These are phyloP conservation scores for Chalcis sispes DNA, from an alignment of 2,888 invertebrate genomes.

Conservation along the genomic window DNA sequence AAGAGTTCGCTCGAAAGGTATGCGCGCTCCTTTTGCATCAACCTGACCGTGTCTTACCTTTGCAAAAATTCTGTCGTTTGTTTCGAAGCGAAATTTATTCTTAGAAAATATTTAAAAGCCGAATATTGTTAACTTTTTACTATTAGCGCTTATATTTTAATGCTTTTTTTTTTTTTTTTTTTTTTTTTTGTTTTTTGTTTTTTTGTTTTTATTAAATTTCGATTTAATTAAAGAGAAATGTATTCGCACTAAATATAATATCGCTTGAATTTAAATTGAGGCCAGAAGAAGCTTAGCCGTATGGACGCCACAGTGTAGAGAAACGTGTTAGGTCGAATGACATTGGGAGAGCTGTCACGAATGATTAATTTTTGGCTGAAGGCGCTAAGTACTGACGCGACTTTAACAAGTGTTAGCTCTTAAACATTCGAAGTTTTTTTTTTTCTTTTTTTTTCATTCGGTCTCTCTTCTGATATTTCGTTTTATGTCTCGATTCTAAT, in stretches of 20 bases:
- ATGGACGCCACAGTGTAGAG: conserved; percentile 6
- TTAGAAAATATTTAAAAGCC: conserved; percentile 2
- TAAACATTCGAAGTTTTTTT: conserved; percentile 43
- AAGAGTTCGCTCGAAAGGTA: conserved; percentile 33
- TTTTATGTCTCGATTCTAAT: conserved; percentile 3
- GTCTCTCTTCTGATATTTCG: conserved; percentile 1
- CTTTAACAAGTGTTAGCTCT: conserved; percentile 56
- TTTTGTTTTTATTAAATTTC: conserved; percentile 2
- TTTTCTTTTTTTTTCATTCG: background rate
- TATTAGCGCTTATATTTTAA: too few species aligned
- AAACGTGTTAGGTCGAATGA: conserved; percentile 41
- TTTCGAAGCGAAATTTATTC: background rate
- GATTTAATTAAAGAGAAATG: background rate
- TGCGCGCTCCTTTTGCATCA: conserved; percentile 41
- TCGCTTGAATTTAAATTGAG: conserved; percentile 40
- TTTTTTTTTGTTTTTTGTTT: background rate
- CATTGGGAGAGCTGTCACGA: conserved; percentile 51
- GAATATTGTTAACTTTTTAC: too few species aligned
- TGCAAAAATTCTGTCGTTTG: background rate
- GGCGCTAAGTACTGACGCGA: conserved; percentile 51
- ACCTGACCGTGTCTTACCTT: conserved; percentile 27
- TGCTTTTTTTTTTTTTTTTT: background rate
- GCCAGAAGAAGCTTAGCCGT: conserved; percentile 6
- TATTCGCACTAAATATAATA: conserved; percentile 1
- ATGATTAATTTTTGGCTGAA: conserved; percentile 54